phyloP scores from a whole-genome alignment of 2,888 invertebrate genomes.

The Eretmocerus hayati region DNA sequence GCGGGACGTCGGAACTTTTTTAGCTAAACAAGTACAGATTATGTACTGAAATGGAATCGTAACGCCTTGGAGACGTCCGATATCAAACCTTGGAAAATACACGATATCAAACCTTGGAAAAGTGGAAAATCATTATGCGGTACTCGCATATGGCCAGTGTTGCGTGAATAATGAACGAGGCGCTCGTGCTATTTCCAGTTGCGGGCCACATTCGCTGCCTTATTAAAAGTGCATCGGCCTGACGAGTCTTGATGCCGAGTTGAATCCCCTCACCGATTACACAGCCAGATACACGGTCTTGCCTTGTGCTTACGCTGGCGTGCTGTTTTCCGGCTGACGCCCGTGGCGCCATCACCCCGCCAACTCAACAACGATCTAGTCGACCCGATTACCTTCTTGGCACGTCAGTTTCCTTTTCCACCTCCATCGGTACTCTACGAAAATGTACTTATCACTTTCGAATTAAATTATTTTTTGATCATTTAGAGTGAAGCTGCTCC shows the following conservation, averaged over 20 bases:
- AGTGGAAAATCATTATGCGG: slow-evolving; percentile 19
- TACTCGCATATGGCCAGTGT: not conserved
- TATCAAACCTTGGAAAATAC: no score
- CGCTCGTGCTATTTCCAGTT: slow-evolving; percentile 20
- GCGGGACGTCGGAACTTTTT: no score
- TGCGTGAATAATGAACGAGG: slow-evolving; percentile 18
- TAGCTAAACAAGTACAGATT: no score
- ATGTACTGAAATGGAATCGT: no score
- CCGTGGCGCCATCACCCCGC: not conserved
- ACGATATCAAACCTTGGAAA: no score
- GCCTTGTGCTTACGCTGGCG: not conserved
- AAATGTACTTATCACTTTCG: no score
- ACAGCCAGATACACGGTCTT: no score
- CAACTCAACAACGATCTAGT: not conserved
- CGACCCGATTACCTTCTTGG: not conserved
- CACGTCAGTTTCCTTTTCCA: not conserved
- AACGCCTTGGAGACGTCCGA: no score
- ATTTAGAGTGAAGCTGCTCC: no score
- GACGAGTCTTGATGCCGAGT: not conserved
- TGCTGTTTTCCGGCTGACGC: not conserved
- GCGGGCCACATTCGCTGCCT: slow-evolving; percentile 10
- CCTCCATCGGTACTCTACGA: no score
- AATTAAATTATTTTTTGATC: no score
- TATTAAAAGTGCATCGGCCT: slow-evolving; percentile 20
- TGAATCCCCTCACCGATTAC: not conserved